Conservation (phyloP, 2,113 vertebrate genomes). For the Caretta caretta region DNA sequence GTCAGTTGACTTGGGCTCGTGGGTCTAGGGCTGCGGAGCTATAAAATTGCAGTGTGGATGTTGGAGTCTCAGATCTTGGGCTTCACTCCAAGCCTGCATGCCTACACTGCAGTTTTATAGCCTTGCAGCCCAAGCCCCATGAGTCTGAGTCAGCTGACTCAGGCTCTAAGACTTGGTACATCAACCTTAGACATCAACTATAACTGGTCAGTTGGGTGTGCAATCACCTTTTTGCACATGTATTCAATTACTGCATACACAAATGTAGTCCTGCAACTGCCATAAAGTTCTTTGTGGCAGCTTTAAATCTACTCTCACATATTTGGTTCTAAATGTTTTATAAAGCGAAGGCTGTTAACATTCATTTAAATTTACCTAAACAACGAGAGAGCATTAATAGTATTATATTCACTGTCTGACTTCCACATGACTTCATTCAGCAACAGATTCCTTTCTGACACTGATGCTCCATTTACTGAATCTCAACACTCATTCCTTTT, state of each 20-base stretch:
- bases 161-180: neutral
- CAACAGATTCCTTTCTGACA: constrained; percentile 90
- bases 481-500: constrained; percentile 71
- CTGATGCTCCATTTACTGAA: constrained; percentile 81
- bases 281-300: neutral
- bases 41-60: neutral
- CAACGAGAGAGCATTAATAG: constrained; percentile 71
- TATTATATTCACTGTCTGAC: constrained; percentile 61
- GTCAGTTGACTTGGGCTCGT: neutral
- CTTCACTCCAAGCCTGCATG: too few species aligned
- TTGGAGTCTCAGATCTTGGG: neutral
- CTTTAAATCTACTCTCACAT: neutral
- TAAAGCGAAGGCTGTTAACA: constrained; percentile 66
- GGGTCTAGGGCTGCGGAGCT: neutral
- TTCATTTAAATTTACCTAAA: constrained; percentile 74
- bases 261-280: constrained; percentile 3
- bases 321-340: constrained; percentile 75
- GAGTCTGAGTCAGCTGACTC: neutral
- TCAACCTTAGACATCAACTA: neutral
- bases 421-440: constrained; percentile 89
- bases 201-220: neutral
- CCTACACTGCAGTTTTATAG: neutral
- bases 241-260: neutral
- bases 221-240: neutral
- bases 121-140: neutral